Percentiles rank a stretch among this genome's conserved stretches.
These are phyloP conservation scores for Temnopleurus reevesii DNA, from an alignment of 53 echinoderm and acorn worm species.

Conservation along the genomic window DNA sequence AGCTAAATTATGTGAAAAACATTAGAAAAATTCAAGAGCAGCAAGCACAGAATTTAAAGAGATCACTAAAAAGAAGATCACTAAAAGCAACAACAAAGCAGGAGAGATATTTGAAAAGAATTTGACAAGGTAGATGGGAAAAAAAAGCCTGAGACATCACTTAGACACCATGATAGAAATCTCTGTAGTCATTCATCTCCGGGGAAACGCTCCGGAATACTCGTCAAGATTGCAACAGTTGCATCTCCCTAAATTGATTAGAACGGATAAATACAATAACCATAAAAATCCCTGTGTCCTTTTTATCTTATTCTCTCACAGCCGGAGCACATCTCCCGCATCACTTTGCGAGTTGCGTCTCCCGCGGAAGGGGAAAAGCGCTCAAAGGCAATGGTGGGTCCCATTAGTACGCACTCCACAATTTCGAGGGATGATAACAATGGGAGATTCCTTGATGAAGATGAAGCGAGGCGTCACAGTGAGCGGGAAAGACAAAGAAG, in stretches of 20 bases:
- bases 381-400: slow-evolving; percentile 9
- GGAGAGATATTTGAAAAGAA: too few species aligned
- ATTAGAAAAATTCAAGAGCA: too few species aligned
- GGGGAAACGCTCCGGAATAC: background rate
- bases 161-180: slow-evolving; percentile 50
- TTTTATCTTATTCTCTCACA: background rate
- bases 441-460: background rate
- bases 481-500: too few species aligned
- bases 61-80: too few species aligned
- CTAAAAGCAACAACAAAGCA: too few species aligned
- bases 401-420: slow-evolving; percentile 15
- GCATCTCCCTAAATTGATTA: slow-evolving; percentile 42
- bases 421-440: background rate
- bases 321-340: too few species aligned
- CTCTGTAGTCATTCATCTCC: slow-evolving; percentile 10
- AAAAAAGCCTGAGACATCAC: slow-evolving; percentile 6
- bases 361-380: background rate
- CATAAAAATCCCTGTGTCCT: background rate
- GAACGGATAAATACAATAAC: slow-evolving; percentile 15
- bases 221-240: slow-evolving; percentile 37
- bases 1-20: too few species aligned
- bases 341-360: background rate
- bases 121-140: background rate
- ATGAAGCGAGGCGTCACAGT: too few species aligned
- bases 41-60: too few species aligned